Conservation (phyloP, 92 coral and sea anemone species). For the Hydrozoanthus gracilis region DNA sequence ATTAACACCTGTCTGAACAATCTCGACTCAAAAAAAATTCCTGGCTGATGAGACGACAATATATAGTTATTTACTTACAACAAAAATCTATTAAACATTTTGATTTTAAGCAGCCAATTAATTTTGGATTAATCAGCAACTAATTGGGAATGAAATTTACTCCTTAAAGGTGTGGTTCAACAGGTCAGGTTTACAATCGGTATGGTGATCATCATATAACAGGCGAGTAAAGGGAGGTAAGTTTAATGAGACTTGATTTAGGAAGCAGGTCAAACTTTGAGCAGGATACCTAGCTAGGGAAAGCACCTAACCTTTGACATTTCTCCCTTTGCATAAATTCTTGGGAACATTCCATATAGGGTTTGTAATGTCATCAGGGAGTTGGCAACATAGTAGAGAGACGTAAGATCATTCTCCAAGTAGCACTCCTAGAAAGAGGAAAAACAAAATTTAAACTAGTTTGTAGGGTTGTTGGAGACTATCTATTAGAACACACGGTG, state of each 20-base stretch:
- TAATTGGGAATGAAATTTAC: not conserved
- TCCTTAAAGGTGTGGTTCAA: too few relatives aligned
- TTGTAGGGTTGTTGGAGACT: too few relatives aligned
- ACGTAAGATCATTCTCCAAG: slow-evolving; percentile 90
- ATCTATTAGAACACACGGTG: too few relatives aligned
- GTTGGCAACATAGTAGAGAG: slow-evolving; percentile 94
- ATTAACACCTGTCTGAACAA: not conserved
- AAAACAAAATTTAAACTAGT: too few relatives aligned
- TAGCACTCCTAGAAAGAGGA: slow-evolving; percentile 81
- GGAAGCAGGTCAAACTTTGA: not conserved
- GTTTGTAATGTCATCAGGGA: slow-evolving; percentile 97
- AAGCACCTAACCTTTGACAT: slow-evolving; percentile 88
- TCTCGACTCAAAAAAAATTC: not conserved
- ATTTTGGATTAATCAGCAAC: not conserved
- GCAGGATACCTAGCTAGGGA: not conserved
- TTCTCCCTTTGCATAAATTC: slow-evolving; percentile 90
- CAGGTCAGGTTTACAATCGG: too few relatives aligned
- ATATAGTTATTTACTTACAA: too few relatives aligned
- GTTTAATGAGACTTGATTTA: not conserved
- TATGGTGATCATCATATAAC: too few relatives aligned
- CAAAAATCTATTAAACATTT: too few relatives aligned
- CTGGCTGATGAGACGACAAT: not conserved
- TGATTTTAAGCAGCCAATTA: too few relatives aligned
- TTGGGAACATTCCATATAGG: slow-evolving; percentile 92
- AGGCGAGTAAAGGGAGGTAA: not conserved